Evolutionary conservation across 2,888 invertebrate species (phyloP).

Genomic region (Noctua fimbriata): DNA sequence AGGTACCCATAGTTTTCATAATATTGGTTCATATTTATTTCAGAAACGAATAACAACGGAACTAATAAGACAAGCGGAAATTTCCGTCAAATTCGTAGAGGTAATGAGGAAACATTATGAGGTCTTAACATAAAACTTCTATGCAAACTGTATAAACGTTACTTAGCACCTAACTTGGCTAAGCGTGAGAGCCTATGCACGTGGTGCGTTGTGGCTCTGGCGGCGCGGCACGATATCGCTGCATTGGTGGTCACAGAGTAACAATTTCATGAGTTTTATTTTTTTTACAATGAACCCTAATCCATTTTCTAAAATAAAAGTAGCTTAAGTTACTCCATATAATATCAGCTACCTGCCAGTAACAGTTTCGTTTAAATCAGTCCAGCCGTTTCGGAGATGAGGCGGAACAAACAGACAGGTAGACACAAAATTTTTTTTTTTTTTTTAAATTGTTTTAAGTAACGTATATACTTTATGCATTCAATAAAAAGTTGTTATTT

Average conservation of each 20-base stretch:
- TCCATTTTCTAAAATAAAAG: too few species aligned
- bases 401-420: too few species aligned
- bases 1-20: not conserved
- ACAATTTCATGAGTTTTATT: too few species aligned
- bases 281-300: too few species aligned
- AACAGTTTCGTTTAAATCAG: too few species aligned
- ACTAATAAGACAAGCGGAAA: not conserved
- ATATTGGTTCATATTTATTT: not conserved
- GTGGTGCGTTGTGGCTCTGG: not conserved
- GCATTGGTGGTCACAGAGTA: not conserved
- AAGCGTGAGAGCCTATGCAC: not conserved
- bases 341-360: too few species aligned
- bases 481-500: too few species aligned
- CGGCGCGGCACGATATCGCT: not conserved
- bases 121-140: not conserved
- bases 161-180: not conserved
- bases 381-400: too few species aligned
- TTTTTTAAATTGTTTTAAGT: too few species aligned
- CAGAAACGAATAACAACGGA: slow-evolving; percentile 1
- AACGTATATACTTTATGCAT: too few species aligned
- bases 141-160: not conserved
- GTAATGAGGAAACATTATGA: slow-evolving; percentile 10
- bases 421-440: too few species aligned
- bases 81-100: slow-evolving; percentile 15
- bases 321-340: too few species aligned